A percentile compares a stretch with the other conserved stretches of the same genome.
These are phyloP conservation scores for Ondatra zibethicus DNA, from an alignment of 2,113 vertebrate species.

Conservation along the genomic window DNA sequence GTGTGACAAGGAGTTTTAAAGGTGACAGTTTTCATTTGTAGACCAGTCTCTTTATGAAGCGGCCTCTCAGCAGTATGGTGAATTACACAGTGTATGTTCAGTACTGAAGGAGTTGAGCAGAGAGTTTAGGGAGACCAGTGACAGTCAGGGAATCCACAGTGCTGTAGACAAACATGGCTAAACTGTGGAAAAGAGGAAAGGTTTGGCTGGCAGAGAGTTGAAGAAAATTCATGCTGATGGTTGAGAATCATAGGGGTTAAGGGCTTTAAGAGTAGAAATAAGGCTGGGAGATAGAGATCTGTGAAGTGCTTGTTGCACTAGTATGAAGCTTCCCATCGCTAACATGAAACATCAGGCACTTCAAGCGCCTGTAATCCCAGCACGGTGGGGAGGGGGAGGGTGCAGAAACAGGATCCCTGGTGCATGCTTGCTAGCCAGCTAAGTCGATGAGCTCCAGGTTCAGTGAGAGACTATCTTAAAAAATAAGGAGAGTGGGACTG, in stretches of 20 bases:
- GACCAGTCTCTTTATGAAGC: background rate
- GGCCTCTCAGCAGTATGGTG: background rate
- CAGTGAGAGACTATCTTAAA: background rate
- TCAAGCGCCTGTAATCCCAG: background rate
- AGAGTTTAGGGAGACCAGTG: background rate
- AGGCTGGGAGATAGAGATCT: background rate
- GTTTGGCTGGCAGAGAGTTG: background rate
- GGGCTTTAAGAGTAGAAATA: background rate
- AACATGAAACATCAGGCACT: background rate
- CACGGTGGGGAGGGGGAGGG: background rate
- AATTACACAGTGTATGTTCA: background rate
- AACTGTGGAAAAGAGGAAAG: background rate
- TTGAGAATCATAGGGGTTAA: background rate
- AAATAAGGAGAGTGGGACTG: background rate
- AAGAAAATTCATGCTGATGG: background rate
- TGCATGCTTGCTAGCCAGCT: background rate
- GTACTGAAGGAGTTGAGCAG: background rate
- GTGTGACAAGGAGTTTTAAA: conserved; percentile 36
- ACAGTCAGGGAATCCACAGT: background rate
- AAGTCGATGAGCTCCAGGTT: background rate
- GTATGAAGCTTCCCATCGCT: no score
- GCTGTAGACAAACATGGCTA: background rate
- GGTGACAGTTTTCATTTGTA: conserved; percentile 1
- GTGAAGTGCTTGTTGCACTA: background rate
- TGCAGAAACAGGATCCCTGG: background rate